Evolutionary conservation across 2,888 invertebrate genomes (phyloP), one percentile per base, ranked within the genome.

Genomic region (Cantharis rustica): DNA sequence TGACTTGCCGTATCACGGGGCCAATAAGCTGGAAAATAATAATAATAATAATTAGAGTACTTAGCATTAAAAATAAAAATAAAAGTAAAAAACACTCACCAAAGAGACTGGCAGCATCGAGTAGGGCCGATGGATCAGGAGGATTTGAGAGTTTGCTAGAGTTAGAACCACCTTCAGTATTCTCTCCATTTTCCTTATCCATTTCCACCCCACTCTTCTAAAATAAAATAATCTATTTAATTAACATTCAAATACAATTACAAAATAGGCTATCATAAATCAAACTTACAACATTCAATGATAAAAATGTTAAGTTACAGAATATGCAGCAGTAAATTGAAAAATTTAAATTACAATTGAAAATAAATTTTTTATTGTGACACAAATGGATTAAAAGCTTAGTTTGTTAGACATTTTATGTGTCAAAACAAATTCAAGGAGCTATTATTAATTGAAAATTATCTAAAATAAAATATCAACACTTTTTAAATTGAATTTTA

Each of bases 151-250:
- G 83, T 85, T 88, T 89, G 89, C 85, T 88, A 84, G 91, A 86
- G 89, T 90, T 87, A 88, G 90, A 89, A 89, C 90, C 89, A 90
- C 90, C 88, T 85, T 88, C 89, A 88, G 89, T 89, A 89, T 89
- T 88, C 89, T 91, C 90, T 89, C 93, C 93, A 92, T 93, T 94
- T 92, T 93, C 93, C 91, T 95, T 95, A 90, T 95, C 95, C 95
- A 95, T 95, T 88, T 90, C 90, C 87, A 86, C 82, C 84, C 84
- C 81, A 83, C 84, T 79, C 80, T 78, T 80, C 84, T 84, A 79
- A 69, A 82, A 80, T 62, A 72, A 69, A 74, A 16, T 13, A n/a
- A 75, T 62, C 72, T 68, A 61, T 17, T 62, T 17, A 63, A 63
- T 63, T 20, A 13, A 16, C 16, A 13, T 16, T 16, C 16, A 16